Base-by-base conservation (phyloP, 2,888 invertebrate genomes). In the Clusia tigrina region DNA sequence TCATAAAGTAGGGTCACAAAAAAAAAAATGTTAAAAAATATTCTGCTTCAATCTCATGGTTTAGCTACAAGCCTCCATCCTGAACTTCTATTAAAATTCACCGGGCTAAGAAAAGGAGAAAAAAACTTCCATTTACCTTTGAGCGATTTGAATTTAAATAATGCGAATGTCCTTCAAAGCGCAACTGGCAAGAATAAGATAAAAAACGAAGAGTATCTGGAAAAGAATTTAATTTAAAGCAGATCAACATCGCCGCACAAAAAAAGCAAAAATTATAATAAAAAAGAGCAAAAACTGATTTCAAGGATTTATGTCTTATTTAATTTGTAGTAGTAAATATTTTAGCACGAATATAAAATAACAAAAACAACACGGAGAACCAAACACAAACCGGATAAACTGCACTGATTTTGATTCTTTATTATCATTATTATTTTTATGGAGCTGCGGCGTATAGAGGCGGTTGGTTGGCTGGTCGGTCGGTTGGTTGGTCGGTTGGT, bases 251-350 rank as follows among this genome's bases (percentile, higher is more conserved):
- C 6, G 32, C 32, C 32, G 12, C 6, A 32, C 32, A 32, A n/a
- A 12, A 6, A 42, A 42, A 42, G n/a, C 42, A 42, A 42, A 42
- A 42, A n/a, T 3, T 15, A 20, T 48, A 48, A 48, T 48, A 5
- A 48, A 48, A 48, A 48, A 2, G n/a, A 32, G 32, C 32, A 32
- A 32, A 32, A 48, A 6, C 18, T 2, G 22, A 74, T 74, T 74
- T 74, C 72, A 73, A 73, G 72, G 72, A 73, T 73, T 74, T 74
- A 73, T 72, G 74, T 74, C 74, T 72, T 72, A 73, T 74, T 74
- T 73, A 74, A 48, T 48, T 48, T 48, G 48, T 48, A 20, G 48
- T 42, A 32, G 12, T n/a, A 32, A 32, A 32, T 32, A 32, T 32
- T 32, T 32, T n/a, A n/a, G n/a, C 32, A 12, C 32, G 32, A 32